Percentiles rank a stretch among this genome's conserved stretches.
phyloP scores from a whole-genome alignment of 2,888 invertebrate species.

The Tillus elongatus region DNA sequence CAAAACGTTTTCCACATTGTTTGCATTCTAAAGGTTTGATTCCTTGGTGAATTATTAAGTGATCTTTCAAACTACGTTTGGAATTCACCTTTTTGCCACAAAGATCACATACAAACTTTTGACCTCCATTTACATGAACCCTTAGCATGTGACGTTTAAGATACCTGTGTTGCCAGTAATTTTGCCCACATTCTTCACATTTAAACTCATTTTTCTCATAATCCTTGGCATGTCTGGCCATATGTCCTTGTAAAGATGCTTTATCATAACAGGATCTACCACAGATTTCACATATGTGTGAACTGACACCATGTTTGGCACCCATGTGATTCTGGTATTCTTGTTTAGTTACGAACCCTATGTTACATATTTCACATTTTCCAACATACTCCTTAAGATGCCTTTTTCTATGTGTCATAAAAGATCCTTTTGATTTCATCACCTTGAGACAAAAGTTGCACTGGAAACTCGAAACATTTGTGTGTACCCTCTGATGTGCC shows the following conservation, averaged over 20 bases:
- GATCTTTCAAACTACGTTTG: conserved; percentile 30
- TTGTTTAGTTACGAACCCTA: conserved; percentile 16
- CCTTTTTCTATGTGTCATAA: conserved; percentile 16
- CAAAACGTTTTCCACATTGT: conserved; percentile 38
- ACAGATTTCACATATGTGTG: conserved; percentile 21
- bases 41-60: conserved; percentile 39
- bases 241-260: conserved; percentile 20
- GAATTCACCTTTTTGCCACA: conserved; percentile 33
- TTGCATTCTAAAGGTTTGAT: conserved; percentile 33
- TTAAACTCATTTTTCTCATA: conserved; percentile 38
- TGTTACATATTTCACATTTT: conserved; percentile 17
- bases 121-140: conserved; percentile 29
- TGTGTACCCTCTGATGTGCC: conserved; percentile 12
- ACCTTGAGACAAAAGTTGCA: conserved; percentile 15
- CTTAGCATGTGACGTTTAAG: conserved; percentile 27
- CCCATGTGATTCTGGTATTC: conserved; percentile 17
- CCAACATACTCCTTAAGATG: conserved; percentile 16
- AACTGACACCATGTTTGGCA: conserved; percentile 15
- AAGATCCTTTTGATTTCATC: conserved; percentile 12
- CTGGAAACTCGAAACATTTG: conserved; percentile 8
- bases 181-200: conserved; percentile 29
- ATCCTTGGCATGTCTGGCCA: conserved; percentile 28
- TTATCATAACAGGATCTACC: conserved; percentile 24
- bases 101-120: conserved; percentile 29
- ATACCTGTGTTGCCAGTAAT: conserved; percentile 28